phyloP scores from a whole-genome alignment of 1,140 invertebrate genomes.

The Drosophila arizonae region DNA sequence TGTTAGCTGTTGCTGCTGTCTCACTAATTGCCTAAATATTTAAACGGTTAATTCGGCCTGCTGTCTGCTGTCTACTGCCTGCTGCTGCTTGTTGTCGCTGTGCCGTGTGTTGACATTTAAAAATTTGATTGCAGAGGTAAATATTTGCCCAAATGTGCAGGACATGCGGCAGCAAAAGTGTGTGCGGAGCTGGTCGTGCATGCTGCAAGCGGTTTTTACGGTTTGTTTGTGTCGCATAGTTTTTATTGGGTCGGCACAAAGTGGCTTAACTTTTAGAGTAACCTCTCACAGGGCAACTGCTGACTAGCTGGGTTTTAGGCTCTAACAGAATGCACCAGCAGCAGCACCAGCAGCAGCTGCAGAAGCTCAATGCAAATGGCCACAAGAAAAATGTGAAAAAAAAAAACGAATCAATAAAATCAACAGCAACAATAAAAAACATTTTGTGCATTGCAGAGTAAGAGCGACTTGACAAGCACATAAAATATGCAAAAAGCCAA shows the following conservation, averaged over 20 bases:
- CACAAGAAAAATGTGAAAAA: neutral
- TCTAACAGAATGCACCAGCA: conserved; percentile 57
- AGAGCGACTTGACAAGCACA: conserved; percentile 55
- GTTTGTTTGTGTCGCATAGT: conserved; percentile 67
- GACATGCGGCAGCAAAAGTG: conserved; percentile 1
- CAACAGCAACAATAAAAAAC: conserved; percentile 57
- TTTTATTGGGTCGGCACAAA: conserved; percentile 70
- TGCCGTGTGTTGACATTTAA: conserved; percentile 58
- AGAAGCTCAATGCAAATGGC: conserved; percentile 15
- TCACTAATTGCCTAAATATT: conserved; percentile 79
- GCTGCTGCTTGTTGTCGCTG: neutral
- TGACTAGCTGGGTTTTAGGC: conserved; percentile 60
- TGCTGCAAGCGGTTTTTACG: conserved; percentile 73
- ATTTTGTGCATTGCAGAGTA: conserved; percentile 52
- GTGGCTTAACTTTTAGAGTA: conserved; percentile 68
- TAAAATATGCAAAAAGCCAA: conserved; percentile 76
- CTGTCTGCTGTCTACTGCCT: conserved; percentile 8
- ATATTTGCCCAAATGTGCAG: conserved; percentile 53
- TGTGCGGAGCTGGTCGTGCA: conserved; percentile 2
- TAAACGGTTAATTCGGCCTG: conserved; percentile 67
- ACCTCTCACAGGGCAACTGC: conserved; percentile 43
- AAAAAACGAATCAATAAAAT: conserved; percentile 71
- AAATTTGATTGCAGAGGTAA: conserved; percentile 76
- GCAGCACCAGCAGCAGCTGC: conserved; percentile 36
- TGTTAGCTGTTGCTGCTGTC: conserved; percentile 30